Evolutionary conservation across 2,888 invertebrate species (phyloP).

Genomic region (Thereva nobilitata): DNA sequence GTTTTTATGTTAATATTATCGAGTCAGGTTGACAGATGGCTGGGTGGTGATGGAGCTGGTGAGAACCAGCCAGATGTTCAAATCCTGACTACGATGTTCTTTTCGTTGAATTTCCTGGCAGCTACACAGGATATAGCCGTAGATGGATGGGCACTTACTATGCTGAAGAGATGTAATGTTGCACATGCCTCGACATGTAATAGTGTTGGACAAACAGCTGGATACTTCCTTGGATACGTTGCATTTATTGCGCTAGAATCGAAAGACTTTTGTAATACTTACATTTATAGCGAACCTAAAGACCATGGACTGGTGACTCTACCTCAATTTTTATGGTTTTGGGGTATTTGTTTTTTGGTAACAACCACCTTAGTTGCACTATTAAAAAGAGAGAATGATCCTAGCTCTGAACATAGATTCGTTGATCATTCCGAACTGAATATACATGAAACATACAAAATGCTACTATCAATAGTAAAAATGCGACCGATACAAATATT

Average conservation of each 20-base stretch:
- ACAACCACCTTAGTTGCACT: conserved; percentile 88
- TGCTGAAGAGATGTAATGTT: conserved; percentile 96
- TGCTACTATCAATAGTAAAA: conserved; percentile 80
- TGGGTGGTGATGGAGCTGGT: conserved; percentile 65
- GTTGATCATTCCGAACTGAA: conserved; percentile 56
- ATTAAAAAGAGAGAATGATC: conserved; percentile 79
- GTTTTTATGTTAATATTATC: conserved; percentile 89
- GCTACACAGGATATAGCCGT: conserved; percentile 99
- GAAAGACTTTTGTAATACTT: conserved; percentile 92
- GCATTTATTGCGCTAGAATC: conserved; percentile 96
- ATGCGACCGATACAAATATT: conserved; percentile 80
- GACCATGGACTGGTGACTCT: conserved; percentile 74
- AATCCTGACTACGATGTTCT: conserved; percentile 82
- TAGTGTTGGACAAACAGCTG: conserved; percentile 97
- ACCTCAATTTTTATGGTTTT: conserved; percentile 87
- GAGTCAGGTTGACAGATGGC: conserved; percentile 71
- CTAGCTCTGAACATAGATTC: conserved; percentile 46
- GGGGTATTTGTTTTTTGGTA: conserved; percentile 89
- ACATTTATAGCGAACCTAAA: conserved; percentile 74
- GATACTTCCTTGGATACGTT: conserved; percentile 95
- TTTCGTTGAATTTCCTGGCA: conserved; percentile 91
- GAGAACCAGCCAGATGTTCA: conserved; percentile 68
- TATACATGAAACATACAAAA: conserved; percentile 76
- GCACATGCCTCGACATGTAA: conserved; percentile 99
- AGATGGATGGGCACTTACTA: conserved; percentile 99